phyloP scores from a whole-genome alignment of 2,797 vertebrate genomes.

The Sebastes oblongus region DNA sequence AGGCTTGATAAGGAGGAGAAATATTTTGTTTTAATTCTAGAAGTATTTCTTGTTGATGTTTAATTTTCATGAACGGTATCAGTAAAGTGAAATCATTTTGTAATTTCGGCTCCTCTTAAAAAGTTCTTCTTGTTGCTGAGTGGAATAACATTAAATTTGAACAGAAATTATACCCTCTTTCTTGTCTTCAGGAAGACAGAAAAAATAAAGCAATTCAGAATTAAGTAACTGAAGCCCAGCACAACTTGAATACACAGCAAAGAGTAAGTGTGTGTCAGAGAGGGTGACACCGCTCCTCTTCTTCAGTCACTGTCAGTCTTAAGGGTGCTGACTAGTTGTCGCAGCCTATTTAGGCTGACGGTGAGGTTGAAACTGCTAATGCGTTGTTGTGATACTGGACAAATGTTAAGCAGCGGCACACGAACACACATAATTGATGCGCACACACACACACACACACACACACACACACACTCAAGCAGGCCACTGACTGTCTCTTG shows the following conservation, averaged over 20 bases:
- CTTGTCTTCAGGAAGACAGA: background rate
- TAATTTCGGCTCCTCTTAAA: background rate
- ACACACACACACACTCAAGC: slow-evolving; percentile 28
- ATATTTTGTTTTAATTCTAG: slow-evolving; percentile 13
- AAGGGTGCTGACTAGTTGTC: slow-evolving; percentile 61
- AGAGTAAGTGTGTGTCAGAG: background rate
- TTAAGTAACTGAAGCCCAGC: background rate
- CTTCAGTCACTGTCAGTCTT: slow-evolving; percentile 33
- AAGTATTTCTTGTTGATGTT: background rate
- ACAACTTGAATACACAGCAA: background rate
- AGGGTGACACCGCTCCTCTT: slow-evolving; percentile 24
- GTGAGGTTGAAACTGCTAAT: slow-evolving; percentile 68
- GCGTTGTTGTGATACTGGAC: slow-evolving; percentile 72
- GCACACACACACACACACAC: background rate
- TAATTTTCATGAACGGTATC: background rate
- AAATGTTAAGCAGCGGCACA: slow-evolving; percentile 58
- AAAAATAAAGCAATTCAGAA: background rate
- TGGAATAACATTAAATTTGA: background rate
- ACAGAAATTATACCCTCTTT: background rate
- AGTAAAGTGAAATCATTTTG: background rate
- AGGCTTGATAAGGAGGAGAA: slow-evolving; percentile 17
- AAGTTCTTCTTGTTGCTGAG: background rate
- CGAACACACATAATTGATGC: slow-evolving; percentile 42
- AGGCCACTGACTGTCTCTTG: slow-evolving; percentile 78
- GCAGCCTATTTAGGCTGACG: slow-evolving; percentile 59